Conservation (phyloP, 2,797 vertebrate genomes). For the Poecilia velifera region DNA sequence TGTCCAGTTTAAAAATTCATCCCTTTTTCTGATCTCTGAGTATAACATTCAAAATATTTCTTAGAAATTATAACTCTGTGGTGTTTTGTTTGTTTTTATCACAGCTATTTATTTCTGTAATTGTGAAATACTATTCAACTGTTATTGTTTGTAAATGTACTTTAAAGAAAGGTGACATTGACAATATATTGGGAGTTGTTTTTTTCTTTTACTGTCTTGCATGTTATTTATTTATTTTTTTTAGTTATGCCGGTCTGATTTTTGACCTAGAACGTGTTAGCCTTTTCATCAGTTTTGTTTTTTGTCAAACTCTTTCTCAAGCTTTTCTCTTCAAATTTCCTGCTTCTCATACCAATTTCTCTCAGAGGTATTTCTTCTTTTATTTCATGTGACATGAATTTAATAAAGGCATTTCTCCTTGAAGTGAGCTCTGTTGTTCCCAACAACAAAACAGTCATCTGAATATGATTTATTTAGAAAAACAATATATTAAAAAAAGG, state of each 20-base stretch:
- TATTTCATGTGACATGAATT: slow-evolving; percentile 36
- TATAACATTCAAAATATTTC: background rate
- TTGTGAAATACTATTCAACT: background rate
- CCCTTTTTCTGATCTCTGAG: background rate
- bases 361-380: slow-evolving; percentile 29
- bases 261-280: background rate
- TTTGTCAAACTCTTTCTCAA: slow-evolving; percentile 3
- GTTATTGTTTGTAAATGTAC: background rate
- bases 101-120: background rate
- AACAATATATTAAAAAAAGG: slow-evolving; percentile 47
- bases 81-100: background rate
- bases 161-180: background rate
- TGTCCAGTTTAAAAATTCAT: background rate
- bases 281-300: background rate
- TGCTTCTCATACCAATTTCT: slow-evolving; percentile 8
- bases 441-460: slow-evolving; percentile 36
- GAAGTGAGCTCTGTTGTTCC: slow-evolving; percentile 28
- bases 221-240: background rate
- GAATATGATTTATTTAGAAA: slow-evolving; percentile 49
- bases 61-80: background rate
- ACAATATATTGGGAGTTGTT: background rate
- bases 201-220: background rate
- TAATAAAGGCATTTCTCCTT: slow-evolving; percentile 56
- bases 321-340: slow-evolving; percentile 8
- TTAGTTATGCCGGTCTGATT: background rate